A percentile compares a stretch with the other conserved stretches of the same genome.
Conservation (phyloP, 2,797 vertebrate species). For the Sebastes alutus region DNA sequence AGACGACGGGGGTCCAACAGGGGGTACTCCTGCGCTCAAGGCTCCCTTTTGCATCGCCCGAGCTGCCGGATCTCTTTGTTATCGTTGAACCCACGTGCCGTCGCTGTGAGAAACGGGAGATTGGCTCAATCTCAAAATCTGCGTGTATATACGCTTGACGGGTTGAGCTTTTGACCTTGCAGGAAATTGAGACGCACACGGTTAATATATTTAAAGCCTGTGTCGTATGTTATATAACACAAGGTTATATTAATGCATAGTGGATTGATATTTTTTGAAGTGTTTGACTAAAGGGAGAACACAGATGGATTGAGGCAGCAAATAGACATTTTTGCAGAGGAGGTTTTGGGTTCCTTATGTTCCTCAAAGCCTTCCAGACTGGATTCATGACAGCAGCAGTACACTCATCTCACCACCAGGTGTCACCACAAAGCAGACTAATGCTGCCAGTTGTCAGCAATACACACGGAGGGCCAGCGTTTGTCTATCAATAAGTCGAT, state of each 20-base stretch:
- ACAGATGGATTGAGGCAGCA: not conserved
- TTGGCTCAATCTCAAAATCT: slow-evolving; percentile 24
- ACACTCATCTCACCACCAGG: slow-evolving; percentile 54
- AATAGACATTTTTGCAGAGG: not conserved
- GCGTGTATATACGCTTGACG: not conserved
- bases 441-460: not conserved
- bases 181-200: slow-evolving; percentile 10
- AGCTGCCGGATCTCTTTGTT: slow-evolving; percentile 65
- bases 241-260: not conserved
- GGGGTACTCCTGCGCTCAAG: slow-evolving; percentile 73
- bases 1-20: slow-evolving; percentile 73
- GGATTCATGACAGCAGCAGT: slow-evolving; percentile 34
- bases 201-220: not conserved
- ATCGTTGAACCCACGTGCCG: slow-evolving; percentile 52
- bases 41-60: slow-evolving; percentile 34
- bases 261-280: not conserved
- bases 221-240: not conserved
- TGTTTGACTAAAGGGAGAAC: not conserved
- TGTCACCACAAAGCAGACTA: slow-evolving; percentile 56
- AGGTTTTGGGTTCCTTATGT: not conserved
- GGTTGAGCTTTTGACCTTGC: slow-evolving; percentile 55
- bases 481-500: slow-evolving; percentile 15
- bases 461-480: not conserved
- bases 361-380: not conserved
- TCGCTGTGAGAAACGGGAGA: slow-evolving; percentile 29